Evolutionary conservation across 2,888 invertebrate genomes (phyloP).

Genomic region (Linyphia triangularis): DNA sequence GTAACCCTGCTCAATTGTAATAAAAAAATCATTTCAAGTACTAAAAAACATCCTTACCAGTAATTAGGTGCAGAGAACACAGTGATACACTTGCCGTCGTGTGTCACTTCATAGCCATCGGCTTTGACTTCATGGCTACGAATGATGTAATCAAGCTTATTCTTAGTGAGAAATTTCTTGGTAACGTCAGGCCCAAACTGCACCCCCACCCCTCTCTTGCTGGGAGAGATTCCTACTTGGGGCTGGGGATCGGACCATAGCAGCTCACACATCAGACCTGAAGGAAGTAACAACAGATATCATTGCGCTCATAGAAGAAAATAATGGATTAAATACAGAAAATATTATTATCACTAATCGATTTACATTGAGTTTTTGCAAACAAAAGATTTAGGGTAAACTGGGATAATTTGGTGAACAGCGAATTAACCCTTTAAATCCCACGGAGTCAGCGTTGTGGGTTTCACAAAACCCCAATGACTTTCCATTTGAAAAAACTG

Average conservation of each 20-base stretch:
- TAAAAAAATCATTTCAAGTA: too few species aligned
- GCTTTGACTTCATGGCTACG: slow-evolving; percentile 98
- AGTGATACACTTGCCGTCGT: slow-evolving; percentile 97
- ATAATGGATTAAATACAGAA: background rate
- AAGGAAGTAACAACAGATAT: too few species aligned
- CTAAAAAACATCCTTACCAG: slow-evolving; percentile 85
- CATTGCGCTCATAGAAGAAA: background rate
- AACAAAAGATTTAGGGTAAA: too few species aligned
- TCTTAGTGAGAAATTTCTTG: slow-evolving; percentile 88
- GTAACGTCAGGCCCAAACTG: slow-evolving; percentile 99
- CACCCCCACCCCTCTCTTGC: slow-evolving; percentile 98
- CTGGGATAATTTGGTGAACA: too few species aligned
- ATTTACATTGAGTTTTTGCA: too few species aligned
- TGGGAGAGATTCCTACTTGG: slow-evolving; percentile 91
- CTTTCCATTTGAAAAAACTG: too few species aligned
- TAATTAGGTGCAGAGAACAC: slow-evolving; percentile 99
- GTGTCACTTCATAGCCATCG: slow-evolving; percentile 96
- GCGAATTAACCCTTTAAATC: too few species aligned
- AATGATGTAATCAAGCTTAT: slow-evolving; percentile 95
- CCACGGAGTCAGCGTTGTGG: too few species aligned
- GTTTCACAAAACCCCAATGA: too few species aligned
- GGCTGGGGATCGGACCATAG: slow-evolving; percentile 99
- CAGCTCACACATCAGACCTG: slow-evolving; percentile 96
- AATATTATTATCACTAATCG: background rate
- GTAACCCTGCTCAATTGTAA: too few species aligned